These are phyloP conservation scores for Pyrgilauda ruficollis DNA, from an alignment of 2,113 vertebrate genomes.

Conservation along the genomic window DNA sequence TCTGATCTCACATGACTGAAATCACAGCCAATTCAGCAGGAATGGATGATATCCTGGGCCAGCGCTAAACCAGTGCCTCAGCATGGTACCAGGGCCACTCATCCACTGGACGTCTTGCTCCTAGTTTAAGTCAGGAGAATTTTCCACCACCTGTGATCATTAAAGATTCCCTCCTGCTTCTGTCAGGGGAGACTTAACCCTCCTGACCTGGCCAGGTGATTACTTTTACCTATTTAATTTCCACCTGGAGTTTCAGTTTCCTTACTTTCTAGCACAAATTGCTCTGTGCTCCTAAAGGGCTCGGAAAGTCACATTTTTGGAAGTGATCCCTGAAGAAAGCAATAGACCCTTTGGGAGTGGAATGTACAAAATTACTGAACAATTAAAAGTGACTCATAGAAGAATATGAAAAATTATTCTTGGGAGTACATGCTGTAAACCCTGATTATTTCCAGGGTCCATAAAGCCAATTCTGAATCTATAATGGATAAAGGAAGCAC, in stretches of 20 bases:
- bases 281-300: background rate
- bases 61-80: background rate
- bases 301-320: background rate
- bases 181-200: slow-evolving; percentile 11
- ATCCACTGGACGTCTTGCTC: background rate
- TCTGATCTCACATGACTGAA: background rate
- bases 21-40: background rate
- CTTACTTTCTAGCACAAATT: slow-evolving; percentile 9
- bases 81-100: background rate
- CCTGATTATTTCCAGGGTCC: background rate
- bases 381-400: background rate
- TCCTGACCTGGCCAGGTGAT: slow-evolving; percentile 43
- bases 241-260: slow-evolving; percentile 37
- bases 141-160: slow-evolving; percentile 41
- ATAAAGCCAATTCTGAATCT: background rate
- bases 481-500: background rate
- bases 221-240: slow-evolving; percentile 48
- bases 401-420: background rate
- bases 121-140: background rate
- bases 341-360: background rate
- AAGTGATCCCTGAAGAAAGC: background rate
- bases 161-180: slow-evolving; percentile 20
- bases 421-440: background rate
- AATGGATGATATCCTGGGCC: background rate
- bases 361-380: background rate